These are phyloP conservation scores for Seira musarum DNA, from an alignment of 2,888 invertebrate species.

Conservation along the genomic window DNA sequence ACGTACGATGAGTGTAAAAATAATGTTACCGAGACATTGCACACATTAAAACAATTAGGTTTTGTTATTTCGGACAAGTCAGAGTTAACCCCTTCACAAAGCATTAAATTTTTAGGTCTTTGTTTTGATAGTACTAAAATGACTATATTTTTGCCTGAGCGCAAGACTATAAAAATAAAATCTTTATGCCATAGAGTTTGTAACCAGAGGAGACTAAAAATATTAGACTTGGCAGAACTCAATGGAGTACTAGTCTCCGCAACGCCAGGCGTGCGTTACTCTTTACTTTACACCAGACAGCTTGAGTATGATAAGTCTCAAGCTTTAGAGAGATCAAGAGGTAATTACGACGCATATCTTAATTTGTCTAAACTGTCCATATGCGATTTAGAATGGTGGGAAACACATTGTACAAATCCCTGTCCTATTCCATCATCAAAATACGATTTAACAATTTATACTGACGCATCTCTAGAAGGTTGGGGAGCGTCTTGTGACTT, in stretches of 20 bases:
- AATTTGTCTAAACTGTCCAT: background rate
- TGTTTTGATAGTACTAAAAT: too few relatives aligned
- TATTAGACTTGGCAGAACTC: too few relatives aligned
- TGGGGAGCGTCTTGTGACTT: conserved; percentile 4
- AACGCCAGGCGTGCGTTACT: background rate
- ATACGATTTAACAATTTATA: background rate
- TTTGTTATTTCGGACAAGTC: too few relatives aligned
- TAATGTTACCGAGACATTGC: too few relatives aligned
- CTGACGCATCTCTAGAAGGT: conserved; percentile 11
- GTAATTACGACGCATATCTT: background rate
- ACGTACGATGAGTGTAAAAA: too few relatives aligned
- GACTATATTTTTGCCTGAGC: too few relatives aligned
- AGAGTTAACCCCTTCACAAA: too few relatives aligned
- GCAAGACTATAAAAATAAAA: too few relatives aligned
- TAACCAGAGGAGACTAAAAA: too few relatives aligned
- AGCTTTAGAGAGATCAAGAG: background rate
- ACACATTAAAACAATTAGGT: too few relatives aligned
- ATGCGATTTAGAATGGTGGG: conserved; percentile 20
- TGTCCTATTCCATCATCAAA: background rate
- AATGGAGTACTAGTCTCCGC: background rate
- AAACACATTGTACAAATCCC: background rate
- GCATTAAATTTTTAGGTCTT: too few relatives aligned
- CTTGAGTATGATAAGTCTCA: conserved; percentile 1
- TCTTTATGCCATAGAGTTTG: too few relatives aligned
- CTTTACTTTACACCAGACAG: background rate